Percentiles rank a stretch among this genome's conserved stretches.
phyloP scores from a whole-genome alignment of 2,797 vertebrate genomes.

The Microhierax caerulescens region DNA sequence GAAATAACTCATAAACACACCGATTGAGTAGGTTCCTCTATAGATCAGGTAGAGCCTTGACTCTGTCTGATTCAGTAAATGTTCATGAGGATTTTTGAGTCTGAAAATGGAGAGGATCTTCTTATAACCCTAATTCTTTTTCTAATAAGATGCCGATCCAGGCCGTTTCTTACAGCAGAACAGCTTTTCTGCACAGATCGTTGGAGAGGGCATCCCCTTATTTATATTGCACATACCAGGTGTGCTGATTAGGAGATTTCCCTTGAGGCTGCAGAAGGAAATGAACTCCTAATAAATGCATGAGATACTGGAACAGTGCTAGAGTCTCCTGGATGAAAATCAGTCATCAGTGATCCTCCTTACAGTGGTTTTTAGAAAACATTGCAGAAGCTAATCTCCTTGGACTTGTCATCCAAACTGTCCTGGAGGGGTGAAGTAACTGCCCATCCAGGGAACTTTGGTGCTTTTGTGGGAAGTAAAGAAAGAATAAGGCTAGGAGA shows the following conservation, averaged over 20 bases:
- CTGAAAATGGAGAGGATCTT: neutral
- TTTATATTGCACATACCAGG: conserved; percentile 49
- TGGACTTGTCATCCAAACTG: neutral
- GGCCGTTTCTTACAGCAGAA: neutral
- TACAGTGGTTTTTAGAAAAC: neutral
- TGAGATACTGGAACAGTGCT: conserved; percentile 18
- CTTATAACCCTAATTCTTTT: neutral
- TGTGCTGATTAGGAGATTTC: conserved; percentile 55
- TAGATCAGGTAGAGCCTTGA: neutral
- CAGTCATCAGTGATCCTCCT: conserved; percentile 4
- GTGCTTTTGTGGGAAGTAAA: neutral
- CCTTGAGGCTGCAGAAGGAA: conserved; percentile 50
- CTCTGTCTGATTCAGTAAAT: neutral
- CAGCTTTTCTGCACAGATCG: neutral
- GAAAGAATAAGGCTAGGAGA: neutral
- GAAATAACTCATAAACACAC: neutral
- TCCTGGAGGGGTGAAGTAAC: neutral
- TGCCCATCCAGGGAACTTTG: neutral
- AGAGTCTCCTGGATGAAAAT: conserved; percentile 43
- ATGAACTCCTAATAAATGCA: conserved; percentile 57
- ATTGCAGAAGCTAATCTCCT: neutral
- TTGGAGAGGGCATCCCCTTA: conserved; percentile 27
- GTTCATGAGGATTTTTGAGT: neutral
- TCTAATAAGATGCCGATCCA: neutral
- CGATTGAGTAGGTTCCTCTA: neutral